These are phyloP conservation scores for Hipposideros armiger DNA, from an alignment of 2,113 vertebrate genomes.

Conservation along the genomic window DNA sequence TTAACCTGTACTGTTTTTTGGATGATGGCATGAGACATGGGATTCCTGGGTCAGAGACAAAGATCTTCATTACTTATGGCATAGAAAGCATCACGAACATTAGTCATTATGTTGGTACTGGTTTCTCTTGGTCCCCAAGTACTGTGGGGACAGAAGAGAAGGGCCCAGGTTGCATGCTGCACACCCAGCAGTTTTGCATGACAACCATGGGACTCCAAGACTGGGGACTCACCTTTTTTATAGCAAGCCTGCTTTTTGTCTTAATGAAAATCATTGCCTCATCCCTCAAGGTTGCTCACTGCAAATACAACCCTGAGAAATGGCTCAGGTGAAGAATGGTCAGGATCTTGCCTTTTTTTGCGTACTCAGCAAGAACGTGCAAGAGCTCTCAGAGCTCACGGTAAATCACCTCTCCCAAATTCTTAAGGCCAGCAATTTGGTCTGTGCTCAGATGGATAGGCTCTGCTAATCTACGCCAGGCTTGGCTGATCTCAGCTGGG, in stretches of 20 bases:
- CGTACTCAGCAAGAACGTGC: accelerated
- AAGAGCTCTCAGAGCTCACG: neutral
- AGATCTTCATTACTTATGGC: neutral
- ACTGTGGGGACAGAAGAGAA: neutral
- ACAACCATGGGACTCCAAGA: neutral
- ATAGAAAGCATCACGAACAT: neutral
- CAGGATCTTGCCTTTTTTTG: neutral
- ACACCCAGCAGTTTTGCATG: neutral
- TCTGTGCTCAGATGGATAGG: neutral
- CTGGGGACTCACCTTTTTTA: neutral
- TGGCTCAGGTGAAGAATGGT: neutral
- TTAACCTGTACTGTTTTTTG: neutral
- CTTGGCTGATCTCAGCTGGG: neutral
- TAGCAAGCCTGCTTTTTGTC: neutral
- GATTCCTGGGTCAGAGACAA: neutral
- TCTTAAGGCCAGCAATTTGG: neutral
- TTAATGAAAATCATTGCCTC: neutral
- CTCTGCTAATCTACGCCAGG: neutral
- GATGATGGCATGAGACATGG: neutral
- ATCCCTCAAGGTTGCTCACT: neutral
- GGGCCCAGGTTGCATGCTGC: neutral
- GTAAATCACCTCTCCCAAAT: neutral
- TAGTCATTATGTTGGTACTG: neutral
- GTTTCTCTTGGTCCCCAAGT: neutral
- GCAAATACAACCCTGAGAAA: neutral